Evolutionary conservation across 2,888 invertebrate species (phyloP), one percentile per base, ranked within the genome.

Genomic region (Pediacus dermestoides): DNA sequence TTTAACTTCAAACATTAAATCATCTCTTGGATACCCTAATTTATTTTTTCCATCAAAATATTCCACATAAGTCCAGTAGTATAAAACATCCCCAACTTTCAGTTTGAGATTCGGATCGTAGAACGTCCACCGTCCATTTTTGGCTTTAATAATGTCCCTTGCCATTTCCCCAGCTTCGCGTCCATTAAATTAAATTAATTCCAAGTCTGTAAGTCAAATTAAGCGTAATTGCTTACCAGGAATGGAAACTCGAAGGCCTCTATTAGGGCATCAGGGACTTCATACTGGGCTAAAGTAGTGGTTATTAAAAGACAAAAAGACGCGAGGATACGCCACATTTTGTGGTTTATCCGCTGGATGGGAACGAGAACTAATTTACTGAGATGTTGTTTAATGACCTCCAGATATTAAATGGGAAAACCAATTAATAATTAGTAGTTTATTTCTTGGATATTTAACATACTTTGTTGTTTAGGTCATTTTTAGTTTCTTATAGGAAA

Each of bases 51-150:
- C 68, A 0, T 82, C 81, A 46, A 81, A 73, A 54, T 81, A 80
- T 46, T 83, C 76, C 0, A 84, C 83, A 53, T 82, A 84, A 0
- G 83, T 76, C 86, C 87, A 87, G 61, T 81, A 87, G 61, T 87
- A 81, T 11, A 88, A 68, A 3, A 73, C 74, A 58, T 88, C 87
- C 1, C 83, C 85, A 0, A 70, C 44, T 53, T 81, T 78, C 14
- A 88, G 61, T 47, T 68, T 61, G 0, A 77, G 76, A 8, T 66
- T 71, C 1, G 68, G 71, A 58, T 86, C 82, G 27, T 74, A 71
- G 60, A 82, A 87, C 2, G 72, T 76, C 82, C 84, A 87, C 34
- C 75, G 70, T 1, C 81, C 83, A 40, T 77, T 70, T 50, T 76
- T 79, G 0, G 74, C 63, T 46, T 73, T 78, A 0, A 73, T 59